Percentiles rank a stretch among this genome's conserved stretches.
Conservation (phyloP, 2,797 vertebrate genomes). For the Acanthis flammea region DNA sequence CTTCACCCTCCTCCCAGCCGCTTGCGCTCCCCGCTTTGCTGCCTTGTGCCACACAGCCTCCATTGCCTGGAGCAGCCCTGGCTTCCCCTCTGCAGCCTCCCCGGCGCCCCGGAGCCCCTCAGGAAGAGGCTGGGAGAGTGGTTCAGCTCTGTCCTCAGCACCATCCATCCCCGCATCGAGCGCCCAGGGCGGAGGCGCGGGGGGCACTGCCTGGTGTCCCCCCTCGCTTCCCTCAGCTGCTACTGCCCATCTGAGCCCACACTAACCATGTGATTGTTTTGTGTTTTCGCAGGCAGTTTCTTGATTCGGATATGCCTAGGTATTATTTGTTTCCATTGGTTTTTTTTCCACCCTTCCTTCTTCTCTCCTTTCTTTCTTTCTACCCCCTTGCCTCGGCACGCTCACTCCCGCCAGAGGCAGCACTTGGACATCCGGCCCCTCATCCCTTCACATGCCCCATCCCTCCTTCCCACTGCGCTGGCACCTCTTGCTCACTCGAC, state of each 20-base stretch:
- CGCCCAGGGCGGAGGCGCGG: neutral
- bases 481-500: slow-evolving; percentile 36
- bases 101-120: neutral
- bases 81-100: neutral
- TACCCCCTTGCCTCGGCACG: neutral
- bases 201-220: neutral
- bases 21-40: slow-evolving; percentile 67
- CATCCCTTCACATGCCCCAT: neutral
- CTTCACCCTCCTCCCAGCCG: neutral
- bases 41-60: slow-evolving; percentile 45
- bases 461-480: neutral
- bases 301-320: slow-evolving; percentile 99
- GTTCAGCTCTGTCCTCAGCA: neutral
- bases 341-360: slow-evolving; percentile 68
- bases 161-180: neutral
- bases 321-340: slow-evolving; percentile 82
- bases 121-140: neutral
- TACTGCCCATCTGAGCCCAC: slow-evolving; percentile 77
- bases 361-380: slow-evolving; percentile 49
- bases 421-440: slow-evolving; percentile 25
- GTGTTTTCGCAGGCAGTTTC: slow-evolving; percentile 99
- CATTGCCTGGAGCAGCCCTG: slow-evolving; percentile 28
- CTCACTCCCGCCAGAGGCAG: slow-evolving; percentile 13
- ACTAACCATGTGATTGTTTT: slow-evolving; percentile 94
- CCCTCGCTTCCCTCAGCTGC: slow-evolving; percentile 35